Percentiles rank a stretch among this genome's conserved stretches.
Evolutionary conservation across 2,113 vertebrate genomes (phyloP).

Genomic region (rat (Rattus norvegicus)): DNA sequence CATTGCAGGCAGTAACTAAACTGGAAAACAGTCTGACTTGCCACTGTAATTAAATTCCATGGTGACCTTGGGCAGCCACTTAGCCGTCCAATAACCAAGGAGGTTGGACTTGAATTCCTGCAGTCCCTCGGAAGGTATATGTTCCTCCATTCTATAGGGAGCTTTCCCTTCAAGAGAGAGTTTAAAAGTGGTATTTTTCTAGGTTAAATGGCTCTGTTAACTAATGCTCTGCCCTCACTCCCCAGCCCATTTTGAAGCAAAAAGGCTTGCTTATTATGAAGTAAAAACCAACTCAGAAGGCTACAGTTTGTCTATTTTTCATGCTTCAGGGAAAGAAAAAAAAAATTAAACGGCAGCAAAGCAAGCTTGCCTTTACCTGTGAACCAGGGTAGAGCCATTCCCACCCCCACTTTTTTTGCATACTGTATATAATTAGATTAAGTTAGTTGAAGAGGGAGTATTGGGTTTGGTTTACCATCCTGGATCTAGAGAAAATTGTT

Average conservation of each 20-base stretch:
- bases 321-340: background rate
- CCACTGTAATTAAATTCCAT: conserved; percentile 41
- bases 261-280: background rate
- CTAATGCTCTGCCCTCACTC: background rate
- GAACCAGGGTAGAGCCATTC: background rate
- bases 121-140: background rate
- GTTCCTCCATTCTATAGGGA: conserved; percentile 19
- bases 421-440: background rate
- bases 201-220: conserved; percentile 59
- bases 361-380: background rate
- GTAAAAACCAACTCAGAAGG: conserved; percentile 15
- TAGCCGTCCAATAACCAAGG: conserved; percentile 12
- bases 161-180: conserved; percentile 24
- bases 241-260: background rate
- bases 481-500: background rate
- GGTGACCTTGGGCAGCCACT: conserved; percentile 55
- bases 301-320: background rate
- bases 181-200: conserved; percentile 56
- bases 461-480: background rate
- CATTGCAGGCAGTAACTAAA: background rate
- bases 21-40: background rate
- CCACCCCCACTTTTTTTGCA: background rate
- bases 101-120: conserved; percentile 10
- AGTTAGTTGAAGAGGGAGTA: conserved; percentile 37
- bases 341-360: background rate